Evolutionary conservation across 2,888 invertebrate species (phyloP), one percentile per base, ranked within the genome.

Genomic region (Philereme vetulata): DNA sequence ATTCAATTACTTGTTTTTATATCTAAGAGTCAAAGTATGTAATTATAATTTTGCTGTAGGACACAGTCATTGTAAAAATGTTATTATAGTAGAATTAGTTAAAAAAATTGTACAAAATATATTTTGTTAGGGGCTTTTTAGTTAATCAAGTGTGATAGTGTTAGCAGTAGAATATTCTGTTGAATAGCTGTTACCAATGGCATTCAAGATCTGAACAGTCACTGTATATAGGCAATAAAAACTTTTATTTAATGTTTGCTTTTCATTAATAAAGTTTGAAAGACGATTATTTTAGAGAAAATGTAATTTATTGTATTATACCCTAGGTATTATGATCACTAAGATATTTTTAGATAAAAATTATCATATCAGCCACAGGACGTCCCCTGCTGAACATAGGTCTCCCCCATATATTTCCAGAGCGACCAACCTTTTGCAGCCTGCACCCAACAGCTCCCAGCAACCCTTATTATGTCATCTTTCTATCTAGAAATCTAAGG

Each of bases 81-180:
- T 80, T 85, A 84, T 78, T 76, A 78, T 81, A 77, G 78, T 88
- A 85, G 84, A 81, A 75, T 78, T 88, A 88, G 84, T 80, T 38
- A 38, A 75, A 76, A 78, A 76, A 78, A 84, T 78, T 90, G 90
- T 90, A 91, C 88, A 90, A 90, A 89, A 81, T 70, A 84, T 83
- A 80, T 85, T 85, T 85, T 86, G 78, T 84, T 83, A 84, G 84
- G 80, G 80, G 84, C 80, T 85, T 85, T 62, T 82, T 84, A 82
- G 84, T 83, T 86, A 84, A 82, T 80, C 79, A 81, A 79, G 74
- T 77, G 73, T 83, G 80, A 80, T 82, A 82, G 77, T 58, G 47
- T 60, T 57, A 59, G 74, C 80, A 77, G 77, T 83, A 71, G 71
- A 76, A 67, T 64, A 77, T 81, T 80, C 72, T 84, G 77, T 81